A percentile compares a stretch with the other conserved stretches of the same genome.
Evolutionary conservation across 1,140 invertebrate genomes (phyloP).

Genomic region (Cheumatopsyche charites): DNA sequence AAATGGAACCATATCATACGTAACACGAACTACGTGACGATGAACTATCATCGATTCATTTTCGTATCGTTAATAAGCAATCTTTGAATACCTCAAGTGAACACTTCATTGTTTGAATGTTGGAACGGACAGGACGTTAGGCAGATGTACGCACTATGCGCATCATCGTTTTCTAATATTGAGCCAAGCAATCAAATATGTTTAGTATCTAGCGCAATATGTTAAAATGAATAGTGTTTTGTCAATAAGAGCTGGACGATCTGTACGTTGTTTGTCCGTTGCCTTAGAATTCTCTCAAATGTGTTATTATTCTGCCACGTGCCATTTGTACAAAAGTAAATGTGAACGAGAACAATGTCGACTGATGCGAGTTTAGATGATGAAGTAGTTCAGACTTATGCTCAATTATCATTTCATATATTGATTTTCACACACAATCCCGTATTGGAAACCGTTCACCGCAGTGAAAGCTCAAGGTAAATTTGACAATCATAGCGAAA

Average conservation of each 20-base stretch:
- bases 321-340: constrained; percentile 18
- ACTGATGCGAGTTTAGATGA: constrained; percentile 2
- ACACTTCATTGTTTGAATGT: constrained; percentile 7
- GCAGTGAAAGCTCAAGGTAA: too few species aligned
- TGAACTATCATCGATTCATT: too few species aligned
- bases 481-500: too few species aligned
- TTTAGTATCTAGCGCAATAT: not conserved
- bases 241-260: not conserved
- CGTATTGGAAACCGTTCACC: too few species aligned
- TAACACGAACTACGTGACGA: too few species aligned
- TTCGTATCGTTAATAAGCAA: not conserved
- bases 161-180: not conserved
- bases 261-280: constrained; percentile 5
- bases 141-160: not conserved
- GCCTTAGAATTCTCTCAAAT: constrained; percentile 13
- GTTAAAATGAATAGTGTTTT: constrained; percentile 1
- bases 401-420: constrained; percentile 1
- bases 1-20: too few species aligned
- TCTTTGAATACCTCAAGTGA: not conserved
- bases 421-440: too few species aligned
- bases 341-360: too few species aligned
- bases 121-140: not conserved
- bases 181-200: not conserved
- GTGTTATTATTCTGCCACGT: constrained; percentile 2
- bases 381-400: not conserved